These are phyloP conservation scores for Eudasyphora cyanicolor DNA, from an alignment of 2,888 invertebrate species.

Conservation along the genomic window DNA sequence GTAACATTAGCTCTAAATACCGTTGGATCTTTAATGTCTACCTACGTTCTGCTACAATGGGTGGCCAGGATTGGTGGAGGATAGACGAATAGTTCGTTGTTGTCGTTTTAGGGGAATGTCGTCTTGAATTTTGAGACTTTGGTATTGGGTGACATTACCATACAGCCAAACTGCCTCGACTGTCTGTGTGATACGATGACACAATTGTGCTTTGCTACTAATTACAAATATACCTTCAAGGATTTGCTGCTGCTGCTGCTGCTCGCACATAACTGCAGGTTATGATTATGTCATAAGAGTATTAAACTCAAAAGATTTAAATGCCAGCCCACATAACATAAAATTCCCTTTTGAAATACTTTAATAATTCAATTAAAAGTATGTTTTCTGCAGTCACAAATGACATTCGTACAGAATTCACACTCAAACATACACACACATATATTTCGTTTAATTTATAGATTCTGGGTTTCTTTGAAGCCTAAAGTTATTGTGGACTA, in stretches of 20 bases:
- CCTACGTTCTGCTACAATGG: neutral
- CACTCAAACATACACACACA: too few species aligned
- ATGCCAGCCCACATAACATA: neutral
- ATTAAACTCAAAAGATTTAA: neutral
- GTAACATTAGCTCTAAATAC: constrained; percentile 23
- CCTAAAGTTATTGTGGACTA: neutral
- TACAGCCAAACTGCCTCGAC: too few species aligned
- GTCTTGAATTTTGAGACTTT: neutral
- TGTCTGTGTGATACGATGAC: neutral
- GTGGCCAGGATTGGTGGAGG: neutral
- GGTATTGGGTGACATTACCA: neutral
- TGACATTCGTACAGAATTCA: too few species aligned
- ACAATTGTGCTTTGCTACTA: neutral
- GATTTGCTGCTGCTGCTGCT: too few species aligned
- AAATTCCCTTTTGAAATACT: neutral
- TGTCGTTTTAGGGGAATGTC: too few species aligned
- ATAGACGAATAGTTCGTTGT: too few species aligned
- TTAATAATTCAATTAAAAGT: constrained; percentile 11
- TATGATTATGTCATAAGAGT: neutral
- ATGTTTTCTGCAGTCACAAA: neutral
- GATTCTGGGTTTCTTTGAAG: neutral
- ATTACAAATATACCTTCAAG: constrained; percentile 17
- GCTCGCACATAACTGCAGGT: neutral
- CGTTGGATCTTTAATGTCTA: neutral
- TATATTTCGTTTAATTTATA: constrained; percentile 3